phyloP scores from a whole-genome alignment of 2,888 invertebrate species.

The Perdita meconis region DNA sequence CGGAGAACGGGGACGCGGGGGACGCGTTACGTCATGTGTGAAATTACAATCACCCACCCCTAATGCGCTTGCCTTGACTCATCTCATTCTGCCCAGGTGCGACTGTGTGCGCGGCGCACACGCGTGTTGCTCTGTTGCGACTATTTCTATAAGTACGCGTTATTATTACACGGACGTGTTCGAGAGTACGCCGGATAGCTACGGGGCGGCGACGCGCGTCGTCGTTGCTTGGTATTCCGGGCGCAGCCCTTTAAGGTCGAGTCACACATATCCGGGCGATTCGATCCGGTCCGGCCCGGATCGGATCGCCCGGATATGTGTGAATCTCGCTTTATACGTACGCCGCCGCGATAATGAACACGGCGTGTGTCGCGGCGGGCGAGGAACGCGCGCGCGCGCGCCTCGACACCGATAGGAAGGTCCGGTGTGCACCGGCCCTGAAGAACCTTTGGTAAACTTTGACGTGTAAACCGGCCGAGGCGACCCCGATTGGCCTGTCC shows the following conservation, averaged over 20 bases:
- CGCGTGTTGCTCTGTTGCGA: constrained; percentile 15
- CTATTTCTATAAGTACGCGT: constrained; percentile 50
- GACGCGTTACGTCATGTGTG: constrained; percentile 78
- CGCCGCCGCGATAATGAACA: constrained; percentile 49
- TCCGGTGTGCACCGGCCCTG: constrained; percentile 55
- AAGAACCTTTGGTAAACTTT: constrained; percentile 71
- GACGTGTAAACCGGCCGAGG: constrained; percentile 55
- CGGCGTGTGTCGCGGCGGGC: constrained; percentile 24
- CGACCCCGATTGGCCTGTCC: constrained; percentile 35
- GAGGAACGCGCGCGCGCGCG: constrained; percentile 35
- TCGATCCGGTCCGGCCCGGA: too few species aligned
- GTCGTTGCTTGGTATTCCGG: constrained; percentile 45
- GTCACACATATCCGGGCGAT: too few species aligned
- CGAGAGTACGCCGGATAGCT: not conserved
- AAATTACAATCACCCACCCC: constrained; percentile 80
- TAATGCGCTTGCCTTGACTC: constrained; percentile 73
- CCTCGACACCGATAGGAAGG: constrained; percentile 47
- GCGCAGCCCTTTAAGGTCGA: too few species aligned
- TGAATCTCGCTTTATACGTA: constrained; percentile 25
- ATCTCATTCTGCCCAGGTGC: constrained; percentile 48
- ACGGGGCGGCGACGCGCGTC: constrained; percentile 1
- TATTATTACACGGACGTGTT: constrained; percentile 12
- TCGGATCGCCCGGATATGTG: too few species aligned
- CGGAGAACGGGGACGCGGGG: constrained; percentile 51
- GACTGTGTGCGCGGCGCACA: constrained; percentile 17